phyloP scores from a whole-genome alignment of 2,888 invertebrate species.

The Prenolepis imparis region DNA sequence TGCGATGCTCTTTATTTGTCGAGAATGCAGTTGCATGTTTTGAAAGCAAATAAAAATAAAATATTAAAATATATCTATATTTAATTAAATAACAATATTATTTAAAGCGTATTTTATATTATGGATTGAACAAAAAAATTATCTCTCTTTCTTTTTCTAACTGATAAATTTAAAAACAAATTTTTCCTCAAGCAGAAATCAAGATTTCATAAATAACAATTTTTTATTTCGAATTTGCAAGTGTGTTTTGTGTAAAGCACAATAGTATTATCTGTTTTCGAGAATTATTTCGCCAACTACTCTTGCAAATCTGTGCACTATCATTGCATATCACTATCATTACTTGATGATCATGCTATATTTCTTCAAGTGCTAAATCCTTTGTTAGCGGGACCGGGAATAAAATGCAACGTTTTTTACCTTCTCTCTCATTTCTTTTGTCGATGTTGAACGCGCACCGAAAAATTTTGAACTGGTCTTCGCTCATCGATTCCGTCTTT shows the following conservation, averaged over 20 bases:
- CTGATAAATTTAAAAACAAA: background rate
- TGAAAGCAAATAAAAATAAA: background rate
- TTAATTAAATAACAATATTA: background rate
- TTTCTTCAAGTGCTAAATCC: background rate
- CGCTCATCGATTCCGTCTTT: constrained; percentile 67
- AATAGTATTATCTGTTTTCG: background rate
- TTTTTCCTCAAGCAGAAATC: background rate
- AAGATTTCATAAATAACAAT: constrained; percentile 9
- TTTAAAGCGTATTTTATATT: background rate
- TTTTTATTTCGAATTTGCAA: background rate
- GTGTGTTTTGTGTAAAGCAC: background rate
- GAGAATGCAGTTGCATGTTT: background rate
- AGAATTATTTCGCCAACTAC: background rate
- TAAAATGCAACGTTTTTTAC: constrained; percentile 57
- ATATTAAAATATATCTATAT: background rate
- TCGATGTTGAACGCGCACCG: constrained; percentile 42
- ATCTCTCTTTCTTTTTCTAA: no score
- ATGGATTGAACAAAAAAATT: background rate
- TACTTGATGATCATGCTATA: background rate
- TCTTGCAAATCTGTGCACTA: background rate
- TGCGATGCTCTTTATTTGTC: background rate
- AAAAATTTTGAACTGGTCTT: constrained; percentile 69
- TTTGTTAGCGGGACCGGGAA: background rate
- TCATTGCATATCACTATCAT: background rate
- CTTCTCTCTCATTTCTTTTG: constrained; percentile 64